Evolutionary conservation across 2,888 invertebrate species (phyloP).

Genomic region (Amblyjoppa proteus): DNA sequence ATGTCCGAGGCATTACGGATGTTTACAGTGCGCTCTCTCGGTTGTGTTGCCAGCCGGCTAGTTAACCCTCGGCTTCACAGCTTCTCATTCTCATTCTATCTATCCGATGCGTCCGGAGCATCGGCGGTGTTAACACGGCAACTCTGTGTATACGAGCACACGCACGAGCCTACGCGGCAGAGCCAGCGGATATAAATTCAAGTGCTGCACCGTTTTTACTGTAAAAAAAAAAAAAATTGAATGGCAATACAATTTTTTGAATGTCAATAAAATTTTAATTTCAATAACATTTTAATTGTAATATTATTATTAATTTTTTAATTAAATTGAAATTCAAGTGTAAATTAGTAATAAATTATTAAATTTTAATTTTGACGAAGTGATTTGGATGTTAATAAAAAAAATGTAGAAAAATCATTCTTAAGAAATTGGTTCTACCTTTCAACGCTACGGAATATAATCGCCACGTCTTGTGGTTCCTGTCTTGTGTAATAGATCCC

Average conservation of each 20-base stretch:
- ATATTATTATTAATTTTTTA: no score
- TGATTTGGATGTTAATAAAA: not conserved
- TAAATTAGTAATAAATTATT: no score
- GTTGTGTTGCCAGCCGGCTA: constrained; percentile 11
- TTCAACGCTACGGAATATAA: not conserved
- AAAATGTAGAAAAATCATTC: not conserved
- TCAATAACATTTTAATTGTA: no score
- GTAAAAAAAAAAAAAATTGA: no score
- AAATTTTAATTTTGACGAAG: no score
- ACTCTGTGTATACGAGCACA: not conserved
- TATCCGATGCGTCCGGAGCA: constrained; percentile 25
- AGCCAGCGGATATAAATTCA: no score
- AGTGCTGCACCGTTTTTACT: no score
- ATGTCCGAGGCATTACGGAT: constrained; percentile 52
- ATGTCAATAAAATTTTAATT: no score
- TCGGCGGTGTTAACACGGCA: constrained; percentile 18
- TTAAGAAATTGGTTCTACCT: not conserved
- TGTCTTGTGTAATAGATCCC: not conserved
- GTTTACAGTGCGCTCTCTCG: constrained; percentile 54
- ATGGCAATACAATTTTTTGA: no score
- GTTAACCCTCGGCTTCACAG: constrained; percentile 33
- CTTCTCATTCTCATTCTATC: not conserved
- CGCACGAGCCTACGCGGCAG: not conserved
- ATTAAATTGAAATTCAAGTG: no score
- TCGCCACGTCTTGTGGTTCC: not conserved